A percentile compares a stretch with the other conserved stretches of the same genome.
These are phyloP conservation scores for Polypterus bichir DNA, from an alignment of 2,113 vertebrate species.

Conservation along the genomic window DNA sequence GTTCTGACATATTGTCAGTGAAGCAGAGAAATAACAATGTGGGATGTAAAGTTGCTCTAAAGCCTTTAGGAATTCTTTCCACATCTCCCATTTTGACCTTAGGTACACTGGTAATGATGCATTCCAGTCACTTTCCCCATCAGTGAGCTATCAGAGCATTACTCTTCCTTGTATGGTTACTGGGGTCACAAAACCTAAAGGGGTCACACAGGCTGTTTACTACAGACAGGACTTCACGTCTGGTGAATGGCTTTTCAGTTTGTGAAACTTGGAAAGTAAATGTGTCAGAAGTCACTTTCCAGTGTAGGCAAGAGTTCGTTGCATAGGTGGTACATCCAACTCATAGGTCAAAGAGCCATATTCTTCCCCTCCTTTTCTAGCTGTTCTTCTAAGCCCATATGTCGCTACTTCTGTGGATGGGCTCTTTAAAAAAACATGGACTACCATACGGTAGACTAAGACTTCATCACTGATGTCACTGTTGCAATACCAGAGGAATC, in stretches of 20 bases:
- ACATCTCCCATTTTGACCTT: not conserved
- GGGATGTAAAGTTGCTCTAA: not conserved
- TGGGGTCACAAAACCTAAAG: not conserved
- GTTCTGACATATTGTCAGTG: not conserved
- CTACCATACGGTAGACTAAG: slow-evolving; percentile 3
- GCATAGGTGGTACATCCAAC: no score
- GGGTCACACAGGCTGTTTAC: not conserved
- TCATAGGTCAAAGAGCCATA: not conserved
- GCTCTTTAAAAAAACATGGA: not conserved
- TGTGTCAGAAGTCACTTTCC: no score
- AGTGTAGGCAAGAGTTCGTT: no score
- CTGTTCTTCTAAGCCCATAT: not conserved
- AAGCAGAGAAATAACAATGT: not conserved
- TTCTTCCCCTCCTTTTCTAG: not conserved
- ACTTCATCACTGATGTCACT: slow-evolving; percentile 3
- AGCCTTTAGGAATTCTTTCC: not conserved
- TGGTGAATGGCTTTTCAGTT: not conserved
- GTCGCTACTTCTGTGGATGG: no score
- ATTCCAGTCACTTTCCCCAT: not conserved
- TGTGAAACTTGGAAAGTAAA: not conserved
- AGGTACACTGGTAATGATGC: not conserved
- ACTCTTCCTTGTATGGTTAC: not conserved
- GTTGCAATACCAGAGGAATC: slow-evolving; percentile 5
- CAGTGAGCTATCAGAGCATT: not conserved
- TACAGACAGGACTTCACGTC: not conserved